Conservation (phyloP, 2,888 invertebrate species). For the Cecidostiba fungosa region DNA sequence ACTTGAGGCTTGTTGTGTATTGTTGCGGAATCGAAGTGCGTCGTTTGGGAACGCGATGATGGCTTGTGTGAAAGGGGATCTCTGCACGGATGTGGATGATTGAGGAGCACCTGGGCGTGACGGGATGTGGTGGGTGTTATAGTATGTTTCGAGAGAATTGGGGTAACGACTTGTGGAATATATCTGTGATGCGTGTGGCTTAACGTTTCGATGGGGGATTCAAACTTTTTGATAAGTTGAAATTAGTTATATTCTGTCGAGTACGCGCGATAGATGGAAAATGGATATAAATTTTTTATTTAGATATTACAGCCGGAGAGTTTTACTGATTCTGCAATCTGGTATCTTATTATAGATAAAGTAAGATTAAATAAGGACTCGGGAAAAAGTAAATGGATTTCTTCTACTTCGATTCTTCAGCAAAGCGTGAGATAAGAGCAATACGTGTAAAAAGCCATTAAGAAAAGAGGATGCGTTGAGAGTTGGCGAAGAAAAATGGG, state of each 20-base stretch:
- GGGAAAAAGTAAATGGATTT: not conserved
- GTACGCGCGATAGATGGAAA: no score
- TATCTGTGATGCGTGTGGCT: not conserved
- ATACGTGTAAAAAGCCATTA: slow-evolving; percentile 19
- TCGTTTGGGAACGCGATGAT: not conserved
- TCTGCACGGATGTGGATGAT: not conserved
- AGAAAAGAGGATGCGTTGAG: not conserved
- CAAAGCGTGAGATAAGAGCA: not conserved
- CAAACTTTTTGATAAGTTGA: not conserved
- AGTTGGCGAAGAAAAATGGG: slow-evolving; percentile 2
- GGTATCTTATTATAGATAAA: not conserved
- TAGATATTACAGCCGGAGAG: not conserved
- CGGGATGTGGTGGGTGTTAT: not conserved
- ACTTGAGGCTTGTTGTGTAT: not conserved
- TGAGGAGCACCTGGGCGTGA: not conserved
- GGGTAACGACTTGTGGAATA: not conserved
- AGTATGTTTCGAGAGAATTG: not conserved
- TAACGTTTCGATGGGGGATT: not conserved
- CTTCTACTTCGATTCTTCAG: not conserved
- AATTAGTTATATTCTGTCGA: no score
- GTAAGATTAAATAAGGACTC: not conserved
- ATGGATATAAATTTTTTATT: no score
- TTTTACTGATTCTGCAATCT: not conserved
- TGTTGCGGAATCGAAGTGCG: not conserved
- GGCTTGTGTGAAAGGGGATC: not conserved